Base-by-base conservation (phyloP, 2,888 invertebrate genomes). In the Pollenia labialis region DNA sequence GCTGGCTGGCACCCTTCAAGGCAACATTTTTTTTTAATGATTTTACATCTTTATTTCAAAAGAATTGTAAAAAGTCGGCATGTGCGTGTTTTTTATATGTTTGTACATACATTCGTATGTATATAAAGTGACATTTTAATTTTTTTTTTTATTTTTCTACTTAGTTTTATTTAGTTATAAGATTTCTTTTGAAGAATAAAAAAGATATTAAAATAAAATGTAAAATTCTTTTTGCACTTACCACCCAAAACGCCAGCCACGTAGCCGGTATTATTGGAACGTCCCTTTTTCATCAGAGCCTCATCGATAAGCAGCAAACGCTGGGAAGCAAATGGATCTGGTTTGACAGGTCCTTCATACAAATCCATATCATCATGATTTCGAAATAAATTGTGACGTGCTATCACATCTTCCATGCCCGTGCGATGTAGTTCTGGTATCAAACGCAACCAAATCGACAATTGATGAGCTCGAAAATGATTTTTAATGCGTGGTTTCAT, bases 391-490 rank as follows among this genome's bases (percentile, higher is more conserved):
- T 98, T 98, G 94, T 98, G 97, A 66, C 97, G 94, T 1, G 97
- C 96, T 60, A 97, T 96, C 10, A 97, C 97, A 93, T 97, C 97
- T 91, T 97, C 97, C 97, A 97, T 97, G 4, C 97, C 97, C 0
- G 97, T 96, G 76, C 97, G 94, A 92, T 97, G 97, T 0, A 97
- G 94, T 92, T 98, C 98, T 0, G 99, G 99, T 66, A 99, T 97
- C 9, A 99, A 95, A 8, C 98, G 96, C 10, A 98, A 94, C 99
- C 99, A 99, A 62, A 99, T 97, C 66, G 98, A 98, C 71, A 99
- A 95, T 92, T 98, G 98, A 93, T 98, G 98, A 1, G 98, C 98
- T 69, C 98, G 95, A 94, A 97, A 99, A 94, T 98, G 98, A 92
- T 98, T 98, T 92, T 97, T 97, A 94, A 98, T 95, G 86, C 97